These are phyloP conservation scores for Thermophis baileyi DNA, from an alignment of 2,113 vertebrate genomes.

Conservation along the genomic window DNA sequence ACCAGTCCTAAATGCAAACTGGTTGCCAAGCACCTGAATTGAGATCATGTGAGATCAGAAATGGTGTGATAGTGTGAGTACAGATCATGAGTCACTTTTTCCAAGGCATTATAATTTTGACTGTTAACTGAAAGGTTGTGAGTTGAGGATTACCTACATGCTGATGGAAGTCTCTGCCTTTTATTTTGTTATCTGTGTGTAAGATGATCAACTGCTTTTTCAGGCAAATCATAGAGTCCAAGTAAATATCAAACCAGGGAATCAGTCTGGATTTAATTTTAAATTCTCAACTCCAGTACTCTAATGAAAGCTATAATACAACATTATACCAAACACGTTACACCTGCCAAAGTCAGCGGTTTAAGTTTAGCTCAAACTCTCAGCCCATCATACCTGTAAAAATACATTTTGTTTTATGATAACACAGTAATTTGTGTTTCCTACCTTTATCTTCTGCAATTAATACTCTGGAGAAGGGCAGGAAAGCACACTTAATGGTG, in stretches of 20 bases:
- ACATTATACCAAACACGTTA: not conserved
- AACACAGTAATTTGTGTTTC: not conserved
- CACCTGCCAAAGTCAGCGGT: not conserved
- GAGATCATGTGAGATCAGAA: not conserved
- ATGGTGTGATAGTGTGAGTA: not conserved
- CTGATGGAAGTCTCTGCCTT: not conserved
- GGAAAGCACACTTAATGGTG: not conserved
- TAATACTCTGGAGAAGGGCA: not conserved
- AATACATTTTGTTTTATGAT: not conserved
- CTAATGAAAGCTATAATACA: not conserved
- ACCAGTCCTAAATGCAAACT: not conserved
- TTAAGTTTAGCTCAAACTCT: not conserved
- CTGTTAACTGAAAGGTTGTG: not conserved
- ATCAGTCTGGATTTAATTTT: not conserved
- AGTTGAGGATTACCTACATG: not conserved
- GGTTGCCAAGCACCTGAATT: not conserved
- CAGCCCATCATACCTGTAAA: not conserved
- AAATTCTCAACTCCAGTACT: not conserved
- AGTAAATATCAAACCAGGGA: not conserved
- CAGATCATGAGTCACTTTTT: not conserved
- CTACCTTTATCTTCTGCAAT: not conserved
- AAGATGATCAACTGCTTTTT: not conserved
- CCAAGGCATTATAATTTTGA: not conserved
- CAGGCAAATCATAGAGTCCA: not conserved
- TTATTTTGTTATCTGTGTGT: fast-evolving